Percentiles rank a stretch among this genome's conserved stretches.
Evolutionary conservation across 2,888 invertebrate species (phyloP).

Genomic region (Catocala sponsa): DNA sequence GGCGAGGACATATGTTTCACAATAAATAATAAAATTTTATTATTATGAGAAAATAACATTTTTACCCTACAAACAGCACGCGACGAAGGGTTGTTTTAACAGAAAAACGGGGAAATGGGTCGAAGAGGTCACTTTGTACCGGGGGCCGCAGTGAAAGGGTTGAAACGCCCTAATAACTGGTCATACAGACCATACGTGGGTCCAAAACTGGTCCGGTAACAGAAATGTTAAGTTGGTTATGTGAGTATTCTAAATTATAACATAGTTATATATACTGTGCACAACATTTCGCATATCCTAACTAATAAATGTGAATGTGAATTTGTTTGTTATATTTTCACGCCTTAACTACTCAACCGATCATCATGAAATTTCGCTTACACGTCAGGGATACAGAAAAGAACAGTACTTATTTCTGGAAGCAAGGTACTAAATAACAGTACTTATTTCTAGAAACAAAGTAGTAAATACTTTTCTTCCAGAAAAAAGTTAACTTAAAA

Average conservation of each 20-base stretch:
- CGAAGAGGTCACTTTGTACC: conserved; percentile 72
- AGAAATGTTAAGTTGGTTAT: background rate
- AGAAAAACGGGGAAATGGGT: conserved; percentile 77
- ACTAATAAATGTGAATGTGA: too few relatives aligned
- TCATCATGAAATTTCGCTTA: too few relatives aligned
- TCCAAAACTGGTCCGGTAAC: conserved; percentile 39
- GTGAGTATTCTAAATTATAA: background rate
- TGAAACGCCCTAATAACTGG: conserved; percentile 81
- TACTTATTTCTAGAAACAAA: too few relatives aligned
- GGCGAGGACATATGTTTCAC: conserved; percentile 69
- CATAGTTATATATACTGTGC: too few relatives aligned
- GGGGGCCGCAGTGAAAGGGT: conserved; percentile 72
- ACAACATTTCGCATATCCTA: too few relatives aligned
- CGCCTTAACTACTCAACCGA: too few relatives aligned
- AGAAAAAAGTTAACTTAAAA: too few relatives aligned
- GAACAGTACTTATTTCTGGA: too few relatives aligned
- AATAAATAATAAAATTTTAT: conserved; percentile 73
- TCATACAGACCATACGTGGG: conserved; percentile 54
- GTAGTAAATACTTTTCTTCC: too few relatives aligned
- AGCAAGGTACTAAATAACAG: too few relatives aligned
- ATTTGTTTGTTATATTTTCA: too few relatives aligned
- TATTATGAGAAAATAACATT: conserved; percentile 75
- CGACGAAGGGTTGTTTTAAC: conserved; percentile 71
- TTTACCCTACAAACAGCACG: conserved; percentile 74
- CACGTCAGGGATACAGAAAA: too few relatives aligned